Conservation (phyloP, 2,113 vertebrate species). For the Chloropsis hardwickii region DNA sequence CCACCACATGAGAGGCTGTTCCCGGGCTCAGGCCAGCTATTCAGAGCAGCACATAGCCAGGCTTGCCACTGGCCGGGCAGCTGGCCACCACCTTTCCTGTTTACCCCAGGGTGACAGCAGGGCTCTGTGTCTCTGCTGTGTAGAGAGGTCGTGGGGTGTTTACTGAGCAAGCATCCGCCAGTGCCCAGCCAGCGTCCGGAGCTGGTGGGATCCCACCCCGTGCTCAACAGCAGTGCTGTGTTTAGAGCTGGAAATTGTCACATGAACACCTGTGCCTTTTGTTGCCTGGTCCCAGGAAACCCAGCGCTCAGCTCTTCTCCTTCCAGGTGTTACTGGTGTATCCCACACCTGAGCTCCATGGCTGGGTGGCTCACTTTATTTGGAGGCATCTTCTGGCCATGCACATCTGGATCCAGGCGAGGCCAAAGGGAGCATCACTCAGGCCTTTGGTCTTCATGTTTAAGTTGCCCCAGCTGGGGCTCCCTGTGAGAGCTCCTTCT, state of each 20-base stretch:
- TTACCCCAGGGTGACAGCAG: neutral
- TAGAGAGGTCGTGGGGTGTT: neutral
- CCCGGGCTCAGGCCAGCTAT: neutral
- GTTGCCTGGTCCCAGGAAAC: neutral
- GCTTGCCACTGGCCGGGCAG: neutral
- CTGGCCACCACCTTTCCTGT: conserved; percentile 52
- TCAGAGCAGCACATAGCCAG: neutral
- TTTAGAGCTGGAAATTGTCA: neutral
- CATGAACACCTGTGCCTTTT: neutral
- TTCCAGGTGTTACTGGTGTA: neutral
- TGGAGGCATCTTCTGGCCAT: neutral
- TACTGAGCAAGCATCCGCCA: neutral
- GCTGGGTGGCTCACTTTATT: neutral
- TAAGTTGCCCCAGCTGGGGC: neutral
- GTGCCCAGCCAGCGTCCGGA: neutral
- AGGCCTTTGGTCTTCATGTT: neutral
- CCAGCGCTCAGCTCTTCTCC: neutral
- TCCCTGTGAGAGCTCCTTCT: neutral
- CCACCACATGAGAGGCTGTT: neutral
- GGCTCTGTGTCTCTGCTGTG: neutral
- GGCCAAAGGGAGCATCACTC: neutral
- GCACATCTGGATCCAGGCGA: neutral
- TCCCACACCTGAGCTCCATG: neutral
- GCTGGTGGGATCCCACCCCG: neutral
- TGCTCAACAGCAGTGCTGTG: neutral